A percentile compares a stretch with the other conserved stretches of the same genome.
These are phyloP conservation scores for Etheostoma spectabile DNA, from an alignment of 2,113 vertebrate genomes.

Conservation along the genomic window DNA sequence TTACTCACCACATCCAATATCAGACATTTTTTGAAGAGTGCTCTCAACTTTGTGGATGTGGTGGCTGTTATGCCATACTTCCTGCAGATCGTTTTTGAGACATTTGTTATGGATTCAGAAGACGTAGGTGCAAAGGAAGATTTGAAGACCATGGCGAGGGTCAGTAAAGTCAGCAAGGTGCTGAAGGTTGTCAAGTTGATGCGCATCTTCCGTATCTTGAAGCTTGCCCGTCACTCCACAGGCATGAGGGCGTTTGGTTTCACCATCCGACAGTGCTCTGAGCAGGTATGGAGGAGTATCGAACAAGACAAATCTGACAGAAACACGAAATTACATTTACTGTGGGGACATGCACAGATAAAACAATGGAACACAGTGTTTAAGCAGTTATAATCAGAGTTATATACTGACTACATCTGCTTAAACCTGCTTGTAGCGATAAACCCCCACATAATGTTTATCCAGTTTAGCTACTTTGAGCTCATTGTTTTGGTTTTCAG, in stretches of 20 bases:
- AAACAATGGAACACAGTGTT: background rate
- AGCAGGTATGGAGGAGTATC: conserved; percentile 83
- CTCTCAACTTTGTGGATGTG: conserved; percentile 90
- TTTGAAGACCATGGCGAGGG: conserved; percentile 87
- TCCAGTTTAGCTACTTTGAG: background rate
- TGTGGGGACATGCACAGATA: background rate
- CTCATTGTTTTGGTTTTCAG: background rate
- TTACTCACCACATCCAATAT: conserved; percentile 88
- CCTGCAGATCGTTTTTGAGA: conserved; percentile 89
- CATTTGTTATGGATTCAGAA: conserved; percentile 83
- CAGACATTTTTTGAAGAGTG: conserved; percentile 87
- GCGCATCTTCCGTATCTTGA: conserved; percentile 94
- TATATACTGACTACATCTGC: no score
- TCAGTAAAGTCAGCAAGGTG: conserved; percentile 93
- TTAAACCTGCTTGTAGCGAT: background rate
- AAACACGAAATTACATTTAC: background rate
- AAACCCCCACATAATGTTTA: background rate
- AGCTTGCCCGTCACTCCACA: conserved; percentile 91
- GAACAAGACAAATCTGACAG: background rate
- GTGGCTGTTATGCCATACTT: conserved; percentile 94
- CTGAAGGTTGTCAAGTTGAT: conserved; percentile 92
- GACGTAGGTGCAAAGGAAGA: conserved; percentile 84
- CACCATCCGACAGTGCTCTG: conserved; percentile 92
- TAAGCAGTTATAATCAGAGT: background rate
- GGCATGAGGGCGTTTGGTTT: conserved; percentile 93